Evolutionary conservation across 2,113 vertebrate species (phyloP), one percentile per base, ranked within the genome.

Genomic region (Microtus ochrogaster): DNA sequence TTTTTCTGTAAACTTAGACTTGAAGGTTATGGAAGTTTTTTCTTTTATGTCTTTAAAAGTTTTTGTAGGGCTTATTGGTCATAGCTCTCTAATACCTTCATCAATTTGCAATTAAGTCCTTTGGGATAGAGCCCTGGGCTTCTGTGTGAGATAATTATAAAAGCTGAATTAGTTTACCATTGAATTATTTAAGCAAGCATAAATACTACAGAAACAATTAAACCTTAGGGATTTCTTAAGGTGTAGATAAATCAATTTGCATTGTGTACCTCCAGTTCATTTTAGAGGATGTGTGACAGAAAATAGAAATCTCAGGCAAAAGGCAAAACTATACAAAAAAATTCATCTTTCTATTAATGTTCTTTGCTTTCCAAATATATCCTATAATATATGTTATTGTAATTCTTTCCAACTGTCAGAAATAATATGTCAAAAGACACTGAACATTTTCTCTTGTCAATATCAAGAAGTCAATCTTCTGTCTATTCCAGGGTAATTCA

Each of bases 171-270:
- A 98, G 98, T 98, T 99, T 98, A 96, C 95, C 96, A 95, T 97
- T 98, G 98, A 98, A 99, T 98, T 99, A 98, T 99, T 98, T 98
- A 98, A 97, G 94, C 97, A 97, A 98, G 97, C 98, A 97, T 98
- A 98, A 98, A 98, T 98, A 98, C 94, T 98, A 94, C 97, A 98
- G 97, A 97, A 66, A 89, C 96, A 92, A 97, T 98, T 33, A 87
- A 97, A 96, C 94, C 49, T 98, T 98, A 97, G 97, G 97, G 96
- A 94, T 95, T 96, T 95, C 79, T 95, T 83, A 96, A 96, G 93
- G 82, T 95, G 76, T 16, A 28, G 95, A 95, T 97, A 94, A 91
- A 90, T 92, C 95, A 96, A 94, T 98, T 98, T 97, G 89, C 79
- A 65, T 63, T 94, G 86, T 95, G 52, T 95, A 96, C 49, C 44